Evolutionary conservation across 2,888 invertebrate genomes (phyloP).

Genomic region (Coleophora flavipennella): DNA sequence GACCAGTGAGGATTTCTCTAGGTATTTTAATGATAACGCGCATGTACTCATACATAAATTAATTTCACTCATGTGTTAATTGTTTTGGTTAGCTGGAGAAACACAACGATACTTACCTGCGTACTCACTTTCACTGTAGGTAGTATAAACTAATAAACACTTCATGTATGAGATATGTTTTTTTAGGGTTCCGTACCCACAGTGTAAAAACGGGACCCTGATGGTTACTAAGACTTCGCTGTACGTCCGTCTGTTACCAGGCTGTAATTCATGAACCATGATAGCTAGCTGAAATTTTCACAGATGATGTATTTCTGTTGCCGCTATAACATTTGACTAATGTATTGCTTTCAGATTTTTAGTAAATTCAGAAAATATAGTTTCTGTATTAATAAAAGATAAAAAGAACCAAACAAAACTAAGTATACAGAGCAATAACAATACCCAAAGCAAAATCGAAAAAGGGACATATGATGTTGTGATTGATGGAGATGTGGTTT

Average conservation of each 20-base stretch:
- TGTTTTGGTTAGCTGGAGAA: slow-evolving; percentile 23
- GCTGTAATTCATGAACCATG: too few relatives aligned
- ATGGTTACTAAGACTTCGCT: too few relatives aligned
- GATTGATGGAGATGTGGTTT: slow-evolving; percentile 35
- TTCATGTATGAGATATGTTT: too few relatives aligned
- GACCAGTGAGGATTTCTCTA: background rate
- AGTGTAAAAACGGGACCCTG: too few relatives aligned
- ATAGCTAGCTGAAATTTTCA: too few relatives aligned
- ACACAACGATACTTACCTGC: background rate
- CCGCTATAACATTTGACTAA: too few relatives aligned
- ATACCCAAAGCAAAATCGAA: slow-evolving; percentile 28
- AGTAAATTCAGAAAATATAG: slow-evolving; percentile 32
- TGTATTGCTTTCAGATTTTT: slow-evolving; percentile 39
- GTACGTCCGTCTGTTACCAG: too few relatives aligned
- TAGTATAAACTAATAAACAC: too few relatives aligned
- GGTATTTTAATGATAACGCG: background rate
- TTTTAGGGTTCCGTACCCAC: too few relatives aligned
- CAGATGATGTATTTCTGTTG: too few relatives aligned
- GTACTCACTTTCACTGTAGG: too few relatives aligned
- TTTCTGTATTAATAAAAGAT: slow-evolving; percentile 31
- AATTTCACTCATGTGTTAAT: slow-evolving; percentile 26
- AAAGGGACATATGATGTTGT: slow-evolving; percentile 49
- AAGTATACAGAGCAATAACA: slow-evolving; percentile 29
- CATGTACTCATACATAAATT: slow-evolving; percentile 12
- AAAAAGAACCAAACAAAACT: slow-evolving; percentile 36